phyloP scores from a whole-genome alignment of 2,113 vertebrate genomes.

The Prinia subflava region DNA sequence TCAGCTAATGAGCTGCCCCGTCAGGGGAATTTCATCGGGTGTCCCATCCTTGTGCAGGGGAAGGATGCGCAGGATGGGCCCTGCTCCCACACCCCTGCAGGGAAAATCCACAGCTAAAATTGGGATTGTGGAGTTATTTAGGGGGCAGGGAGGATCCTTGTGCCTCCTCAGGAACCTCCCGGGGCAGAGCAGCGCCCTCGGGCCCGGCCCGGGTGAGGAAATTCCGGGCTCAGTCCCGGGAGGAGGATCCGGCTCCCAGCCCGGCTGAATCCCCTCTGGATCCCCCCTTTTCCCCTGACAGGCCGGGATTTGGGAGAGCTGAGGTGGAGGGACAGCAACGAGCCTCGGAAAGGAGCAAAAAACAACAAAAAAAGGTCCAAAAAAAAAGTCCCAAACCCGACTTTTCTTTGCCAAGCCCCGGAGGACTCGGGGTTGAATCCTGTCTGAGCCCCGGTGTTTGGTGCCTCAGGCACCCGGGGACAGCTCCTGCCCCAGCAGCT shows the following conservation, averaged over 20 bases:
- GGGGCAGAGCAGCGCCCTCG: accelerated
- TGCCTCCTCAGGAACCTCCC: accelerated
- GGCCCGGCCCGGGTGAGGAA: background rate
- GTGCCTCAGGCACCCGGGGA: background rate
- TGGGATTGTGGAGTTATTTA: accelerated
- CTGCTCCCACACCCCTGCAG: accelerated
- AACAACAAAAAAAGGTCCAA: background rate
- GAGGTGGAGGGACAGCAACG: background rate
- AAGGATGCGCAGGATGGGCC: accelerated
- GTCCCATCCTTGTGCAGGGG: accelerated
- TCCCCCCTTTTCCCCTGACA: background rate
- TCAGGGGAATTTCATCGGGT: accelerated
- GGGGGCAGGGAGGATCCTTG: background rate
- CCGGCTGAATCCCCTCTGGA: background rate
- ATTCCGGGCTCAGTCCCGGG: background rate
- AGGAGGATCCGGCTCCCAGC: background rate
- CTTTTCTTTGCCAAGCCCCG: background rate
- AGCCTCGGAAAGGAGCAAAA: background rate
- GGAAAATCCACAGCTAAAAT: accelerated
- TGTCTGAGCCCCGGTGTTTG: background rate
- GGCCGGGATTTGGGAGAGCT: constrained; percentile 9
- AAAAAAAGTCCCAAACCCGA: background rate
- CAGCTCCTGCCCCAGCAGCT: background rate
- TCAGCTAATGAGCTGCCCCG: background rate
- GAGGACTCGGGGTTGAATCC: background rate